These are phyloP conservation scores for Syngnathus floridae DNA, from an alignment of 2,113 vertebrate species.

Conservation along the genomic window DNA sequence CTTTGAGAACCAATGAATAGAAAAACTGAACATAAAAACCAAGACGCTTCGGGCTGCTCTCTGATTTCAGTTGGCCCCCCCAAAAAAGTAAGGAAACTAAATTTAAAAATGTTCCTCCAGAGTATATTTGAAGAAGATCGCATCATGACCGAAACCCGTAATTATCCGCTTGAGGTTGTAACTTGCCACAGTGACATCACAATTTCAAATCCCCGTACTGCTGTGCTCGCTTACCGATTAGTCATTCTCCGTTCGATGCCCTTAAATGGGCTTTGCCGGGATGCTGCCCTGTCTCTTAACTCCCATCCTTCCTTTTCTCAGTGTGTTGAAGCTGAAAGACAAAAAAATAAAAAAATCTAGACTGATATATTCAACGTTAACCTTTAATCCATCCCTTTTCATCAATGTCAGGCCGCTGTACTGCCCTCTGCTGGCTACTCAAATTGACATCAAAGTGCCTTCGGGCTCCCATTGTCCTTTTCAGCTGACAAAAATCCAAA, in stretches of 20 bases:
- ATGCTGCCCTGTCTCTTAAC: conserved; percentile 14
- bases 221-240: not conserved
- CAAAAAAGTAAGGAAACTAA: not conserved
- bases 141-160: not conserved
- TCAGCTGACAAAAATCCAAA: too few relatives aligned
- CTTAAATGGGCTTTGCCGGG: conserved; percentile 1
- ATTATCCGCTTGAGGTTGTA: not conserved
- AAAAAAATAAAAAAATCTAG: too few relatives aligned
- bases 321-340: too few relatives aligned
- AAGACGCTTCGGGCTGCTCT: not conserved
- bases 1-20: too few relatives aligned
- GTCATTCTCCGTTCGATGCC: not conserved
- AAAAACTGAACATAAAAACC: too few relatives aligned
- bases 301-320: conserved; percentile 46
- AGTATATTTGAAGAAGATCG: not conserved
- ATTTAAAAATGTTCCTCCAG: conserved; percentile 4
- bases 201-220: not conserved
- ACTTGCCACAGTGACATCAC: not conserved
- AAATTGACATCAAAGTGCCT: too few relatives aligned
- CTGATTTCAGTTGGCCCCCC: not conserved
- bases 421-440: too few relatives aligned
- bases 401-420: too few relatives aligned
- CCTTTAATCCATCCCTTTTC: too few relatives aligned
- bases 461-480: too few relatives aligned
- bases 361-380: too few relatives aligned